Evolutionary conservation across 2,113 vertebrate species (phyloP), one percentile per base, ranked within the genome.

Genomic region (Mus spicilegus): DNA sequence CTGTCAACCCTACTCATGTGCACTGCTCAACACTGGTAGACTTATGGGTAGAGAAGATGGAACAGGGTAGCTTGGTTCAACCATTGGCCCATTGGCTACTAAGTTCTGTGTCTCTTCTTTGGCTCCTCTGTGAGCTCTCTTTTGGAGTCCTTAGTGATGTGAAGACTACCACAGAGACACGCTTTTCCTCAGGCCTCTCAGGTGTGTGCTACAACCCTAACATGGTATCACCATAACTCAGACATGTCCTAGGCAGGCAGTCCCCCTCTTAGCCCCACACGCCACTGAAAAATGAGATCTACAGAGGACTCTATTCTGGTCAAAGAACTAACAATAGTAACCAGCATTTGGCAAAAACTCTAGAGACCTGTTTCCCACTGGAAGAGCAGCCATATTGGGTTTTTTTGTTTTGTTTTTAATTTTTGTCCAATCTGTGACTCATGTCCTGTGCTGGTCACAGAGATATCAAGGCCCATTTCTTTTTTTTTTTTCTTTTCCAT

Each of bases 341-440:
- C 7, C 6, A 54, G 12, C 26, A 0, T 84, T 97, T 12, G 76
- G 82, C 90, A 24, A 56, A 96, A 76, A 33, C 56, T 89, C 77
- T 96, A 69, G 95, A 97, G 36, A 33, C 69, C 96, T 98, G 97
- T 56, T 96, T 28, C 56, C 42, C 72, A 81, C 93, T 95, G 97
- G 97, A 95, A 96, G 0, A 10, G 82, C 10, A 20, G 80, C 5
- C 75, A 4, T 86, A 33, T 10, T 0, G 26, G 93, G 13, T 95
- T 65, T 46, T 46, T 75, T 42, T 26, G 4, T 33, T 30, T 39
- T n/a, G 20, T 13, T 82, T 63, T 84, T 46, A 16, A 42, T 61
- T 97, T 84, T 91, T 93, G 69, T 84, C 95, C 73, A 95, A 97
- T 56, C 91, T 95, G 75, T 98, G 98, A 98, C 94, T 98, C 95